Evolutionary conservation across 1,140 invertebrate species (phyloP).

Genomic region (Leptopilina clavipes): DNA sequence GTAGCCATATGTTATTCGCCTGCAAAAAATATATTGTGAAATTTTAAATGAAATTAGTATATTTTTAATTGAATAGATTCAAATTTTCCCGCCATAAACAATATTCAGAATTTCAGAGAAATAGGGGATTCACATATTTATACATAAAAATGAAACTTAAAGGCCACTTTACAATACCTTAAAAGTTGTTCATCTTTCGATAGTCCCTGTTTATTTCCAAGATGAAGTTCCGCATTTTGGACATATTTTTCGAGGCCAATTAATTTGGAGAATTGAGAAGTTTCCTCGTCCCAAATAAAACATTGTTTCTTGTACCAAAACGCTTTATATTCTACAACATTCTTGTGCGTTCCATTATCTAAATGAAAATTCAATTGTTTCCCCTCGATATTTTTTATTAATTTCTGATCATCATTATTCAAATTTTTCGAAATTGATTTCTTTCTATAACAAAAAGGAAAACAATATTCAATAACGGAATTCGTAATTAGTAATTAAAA

Average conservation of each 20-base stretch:
- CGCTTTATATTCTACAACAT: constrained; percentile 68
- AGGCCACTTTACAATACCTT: constrained; percentile 59
- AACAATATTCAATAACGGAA: neutral
- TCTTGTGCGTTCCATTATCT: constrained; percentile 69
- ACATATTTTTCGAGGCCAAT: constrained; percentile 80
- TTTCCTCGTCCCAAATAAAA: constrained; percentile 81
- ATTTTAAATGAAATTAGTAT: neutral
- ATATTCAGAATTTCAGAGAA: no score
- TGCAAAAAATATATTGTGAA: constrained; percentile 59
- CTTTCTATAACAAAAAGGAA: constrained; percentile 35
- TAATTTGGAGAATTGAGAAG: constrained; percentile 78
- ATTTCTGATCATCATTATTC: constrained; percentile 46
- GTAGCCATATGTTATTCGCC: constrained; percentile 84
- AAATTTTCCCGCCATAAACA: no score
- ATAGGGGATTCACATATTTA: neutral
- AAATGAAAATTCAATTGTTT: constrained; percentile 67
- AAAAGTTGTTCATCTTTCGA: constrained; percentile 73
- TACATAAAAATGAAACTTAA: neutral
- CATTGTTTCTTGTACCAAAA: constrained; percentile 82
- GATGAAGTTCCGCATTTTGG: constrained; percentile 78
- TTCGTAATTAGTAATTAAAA: no score
- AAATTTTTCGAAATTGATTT: constrained; percentile 28
- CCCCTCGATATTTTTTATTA: constrained; percentile 57
- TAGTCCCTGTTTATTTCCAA: constrained; percentile 75
- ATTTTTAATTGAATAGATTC: no score